Base-by-base conservation (phyloP, 2,113 vertebrate genomes). In the Casuarius casuarius region DNA sequence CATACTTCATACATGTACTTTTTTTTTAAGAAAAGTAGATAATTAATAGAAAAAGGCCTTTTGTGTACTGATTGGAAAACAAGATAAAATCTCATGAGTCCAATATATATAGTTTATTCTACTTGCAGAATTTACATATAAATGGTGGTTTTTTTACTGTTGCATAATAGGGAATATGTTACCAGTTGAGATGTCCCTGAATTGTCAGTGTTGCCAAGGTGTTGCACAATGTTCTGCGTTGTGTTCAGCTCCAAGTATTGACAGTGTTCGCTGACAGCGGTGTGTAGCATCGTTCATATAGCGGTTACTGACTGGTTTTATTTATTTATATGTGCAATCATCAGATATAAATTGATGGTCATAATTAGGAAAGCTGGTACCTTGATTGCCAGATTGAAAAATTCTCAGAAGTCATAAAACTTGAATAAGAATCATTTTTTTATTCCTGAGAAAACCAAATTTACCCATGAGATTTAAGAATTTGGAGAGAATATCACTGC, bases 251-350 rank as follows among this genome's bases (percentile, higher is more conserved):
- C 49, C 78, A 91, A 74, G 81, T 73, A 65, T 65, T 94, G 56
- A 52, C 66, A 18, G 6, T 48, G 87, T 80, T 67, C 31, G 38
- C 76, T 92, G 80, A n/a, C 3, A 3, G 76, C 52, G 31, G 7
- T 0, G 0, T 13, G 38, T n/a, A 26, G 68, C 7, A 0, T n/a
- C 0, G 0, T 35, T 79, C 42, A 65, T 29, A 21, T 46, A 16
- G 46, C 16, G 33, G 5, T 40, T 80, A 25, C 38, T 56, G 72
- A n/a, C 65, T 48, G 38, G 7, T 35, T 68, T 84, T 66, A 48
- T 80, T 89, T 72, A 52, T 52, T 90, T 90, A 40, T 75, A 22
- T 88, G 87, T 89, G 66, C 85, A 40, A 89, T 75, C 18, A 38
- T 72, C 35, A 63, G 74, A 84, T 94, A 87, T 62, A 40, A 85